These are phyloP conservation scores for Esox masquinongy DNA, from an alignment of 2,797 vertebrate genomes.

Conservation along the genomic window DNA sequence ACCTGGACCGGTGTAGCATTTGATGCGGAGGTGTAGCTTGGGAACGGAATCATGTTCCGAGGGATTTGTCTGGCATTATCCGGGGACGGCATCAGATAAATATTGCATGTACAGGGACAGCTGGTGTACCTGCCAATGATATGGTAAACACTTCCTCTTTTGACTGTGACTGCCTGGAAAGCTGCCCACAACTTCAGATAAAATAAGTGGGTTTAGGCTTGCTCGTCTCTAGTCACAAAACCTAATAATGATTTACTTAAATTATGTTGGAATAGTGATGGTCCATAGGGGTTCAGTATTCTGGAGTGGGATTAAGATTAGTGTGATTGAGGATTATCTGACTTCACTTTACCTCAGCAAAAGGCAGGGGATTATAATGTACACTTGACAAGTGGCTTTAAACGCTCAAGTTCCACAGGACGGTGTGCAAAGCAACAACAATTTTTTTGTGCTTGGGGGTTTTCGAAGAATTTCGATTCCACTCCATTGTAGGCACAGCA, in stretches of 20 bases:
- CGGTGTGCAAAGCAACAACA: neutral
- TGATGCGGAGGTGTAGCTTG: conserved; percentile 12
- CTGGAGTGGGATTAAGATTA: conserved; percentile 20
- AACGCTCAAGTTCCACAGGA: neutral
- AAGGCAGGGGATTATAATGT: neutral
- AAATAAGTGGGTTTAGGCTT: conserved; percentile 57
- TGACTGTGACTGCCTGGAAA: conserved; percentile 32
- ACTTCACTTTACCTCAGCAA: neutral
- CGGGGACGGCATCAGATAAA: conserved; percentile 17
- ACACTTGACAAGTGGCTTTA: neutral
- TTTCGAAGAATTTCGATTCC: neutral
- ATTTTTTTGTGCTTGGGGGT: neutral
- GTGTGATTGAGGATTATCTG: neutral
- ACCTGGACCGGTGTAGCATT: neutral
- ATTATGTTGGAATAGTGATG: neutral
- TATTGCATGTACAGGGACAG: conserved; percentile 35
- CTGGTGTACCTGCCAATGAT: conserved; percentile 41
- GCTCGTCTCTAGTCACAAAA: conserved; percentile 44
- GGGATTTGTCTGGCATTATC: neutral
- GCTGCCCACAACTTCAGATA: conserved; percentile 44
- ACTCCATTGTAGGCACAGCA: neutral
- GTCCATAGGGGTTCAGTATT: conserved; percentile 3
- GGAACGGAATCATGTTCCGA: neutral
- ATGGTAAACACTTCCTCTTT: conserved; percentile 44
- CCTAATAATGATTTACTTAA: conserved; percentile 1